Evolutionary conservation across 2,888 invertebrate genomes (phyloP), one percentile per base, ranked within the genome.

Genomic region (Plebejus anna): DNA sequence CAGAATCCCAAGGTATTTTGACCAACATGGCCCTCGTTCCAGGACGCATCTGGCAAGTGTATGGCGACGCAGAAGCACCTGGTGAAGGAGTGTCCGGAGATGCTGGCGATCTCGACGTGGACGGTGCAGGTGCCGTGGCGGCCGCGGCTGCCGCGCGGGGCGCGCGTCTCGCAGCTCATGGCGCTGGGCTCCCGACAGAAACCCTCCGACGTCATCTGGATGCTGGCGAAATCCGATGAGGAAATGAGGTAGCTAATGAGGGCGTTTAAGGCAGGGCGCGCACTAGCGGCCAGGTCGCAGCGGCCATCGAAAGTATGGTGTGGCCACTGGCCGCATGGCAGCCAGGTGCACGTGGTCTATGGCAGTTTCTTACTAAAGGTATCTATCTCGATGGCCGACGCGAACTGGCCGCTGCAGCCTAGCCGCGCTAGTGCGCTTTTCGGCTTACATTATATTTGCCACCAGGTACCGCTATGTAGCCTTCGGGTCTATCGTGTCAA

Each of bases 91-190:
- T 96, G 97, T 38, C 97, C 97, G 0, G 97, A 97, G 86, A 95
- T 97, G 94, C 90, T 97, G 83, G 97, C 97, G 38, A 97, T 97
- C 79, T 96, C 97, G 1, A 96, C 96, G 82, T 97, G 96, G 96
- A 97, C 97, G 0, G 95, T 96, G 4, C 96, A 96, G 87, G 96
- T 97, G 81, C 97, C 97, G 0, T 94, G 96, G 81, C 91, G 97
- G 79, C 97, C 97, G 0, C 94, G 95, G 61, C 92, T 97, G 81
- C 97, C 97, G 0, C 94, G 94, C 0, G 96, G 96, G 1, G 96
- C 96, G 78, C 94, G 94, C 80, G 91, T 96, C 36, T 95, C 96
- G n/a, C 97, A 97, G 87, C 93, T 97, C 57, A 95, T 97, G 91
- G 97, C 97, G 0, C 94, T 97, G 72, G 97, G 97, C 2, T 96